These are phyloP conservation scores for Dascyllus trimaculatus DNA, from an alignment of 2,113 vertebrate species.

Conservation along the genomic window DNA sequence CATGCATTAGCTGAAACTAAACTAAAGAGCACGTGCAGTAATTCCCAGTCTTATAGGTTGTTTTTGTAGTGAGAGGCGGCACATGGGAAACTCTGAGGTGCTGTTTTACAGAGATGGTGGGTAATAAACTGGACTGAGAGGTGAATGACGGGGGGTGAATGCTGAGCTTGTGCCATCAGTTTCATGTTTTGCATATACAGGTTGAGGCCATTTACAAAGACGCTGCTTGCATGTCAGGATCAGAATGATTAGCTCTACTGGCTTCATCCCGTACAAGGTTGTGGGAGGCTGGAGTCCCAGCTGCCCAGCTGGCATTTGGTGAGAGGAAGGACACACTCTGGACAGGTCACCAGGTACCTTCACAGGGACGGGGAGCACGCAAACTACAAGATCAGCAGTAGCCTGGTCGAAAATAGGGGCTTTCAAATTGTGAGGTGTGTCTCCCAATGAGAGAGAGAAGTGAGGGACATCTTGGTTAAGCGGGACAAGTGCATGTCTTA, in stretches of 20 bases:
- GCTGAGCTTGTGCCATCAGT: conserved; percentile 45
- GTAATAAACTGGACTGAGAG: conserved; percentile 42
- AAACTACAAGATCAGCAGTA: no score
- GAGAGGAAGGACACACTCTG: no score
- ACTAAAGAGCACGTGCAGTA: conserved; percentile 67
- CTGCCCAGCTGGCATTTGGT: no score
- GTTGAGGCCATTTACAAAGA: background rate
- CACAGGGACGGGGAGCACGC: no score
- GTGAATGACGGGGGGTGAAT: background rate
- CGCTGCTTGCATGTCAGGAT: background rate
- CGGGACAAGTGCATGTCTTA: no score
- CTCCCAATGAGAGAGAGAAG: no score
- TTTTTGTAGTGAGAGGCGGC: conserved; percentile 25
- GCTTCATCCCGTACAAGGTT: background rate
- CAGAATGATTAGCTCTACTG: no score
- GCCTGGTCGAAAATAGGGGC: background rate
- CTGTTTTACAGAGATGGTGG: conserved; percentile 50
- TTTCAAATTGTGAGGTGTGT: background rate
- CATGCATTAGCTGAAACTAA: conserved; percentile 67
- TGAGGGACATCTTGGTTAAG: no score
- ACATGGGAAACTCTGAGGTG: conserved; percentile 32
- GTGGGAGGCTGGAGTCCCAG: background rate
- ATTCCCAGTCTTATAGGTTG: conserved; percentile 45
- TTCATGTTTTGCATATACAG: conserved; percentile 10
- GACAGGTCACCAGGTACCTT: no score